Evolutionary conservation across 2,113 vertebrate genomes (phyloP).

Genomic region (Rhynchomys soricoides): DNA sequence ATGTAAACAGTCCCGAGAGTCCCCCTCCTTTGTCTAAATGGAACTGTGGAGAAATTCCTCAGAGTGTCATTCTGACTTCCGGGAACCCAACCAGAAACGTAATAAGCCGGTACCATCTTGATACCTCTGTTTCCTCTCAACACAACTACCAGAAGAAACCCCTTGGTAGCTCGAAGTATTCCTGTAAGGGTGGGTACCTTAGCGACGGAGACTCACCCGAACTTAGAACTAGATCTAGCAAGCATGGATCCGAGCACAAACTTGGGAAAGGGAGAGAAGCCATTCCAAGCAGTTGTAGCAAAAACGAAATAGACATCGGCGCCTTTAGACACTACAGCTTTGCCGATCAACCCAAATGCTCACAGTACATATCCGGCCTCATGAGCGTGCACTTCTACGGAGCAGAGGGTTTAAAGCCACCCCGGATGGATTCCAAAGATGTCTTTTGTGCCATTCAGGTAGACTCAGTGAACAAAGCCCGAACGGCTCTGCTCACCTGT

Average conservation of each 20-base stretch:
- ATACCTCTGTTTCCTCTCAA: constrained; percentile 95
- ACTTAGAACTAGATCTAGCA: constrained; percentile 94
- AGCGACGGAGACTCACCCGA: constrained; percentile 98
- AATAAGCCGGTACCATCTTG: constrained; percentile 98
- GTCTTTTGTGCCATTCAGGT: constrained; percentile 99
- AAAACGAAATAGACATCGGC: constrained; percentile 94
- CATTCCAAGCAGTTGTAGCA: constrained; percentile 83
- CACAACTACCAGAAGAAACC: constrained; percentile 93
- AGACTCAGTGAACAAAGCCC: constrained; percentile 97
- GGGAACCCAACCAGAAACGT: constrained; percentile 92
- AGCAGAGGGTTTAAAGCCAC: constrained; percentile 97
- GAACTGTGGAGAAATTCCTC: constrained; percentile 83
- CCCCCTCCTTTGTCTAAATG: constrained; percentile 82
- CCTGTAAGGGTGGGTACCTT: constrained; percentile 96
- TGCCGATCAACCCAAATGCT: constrained; percentile 96
- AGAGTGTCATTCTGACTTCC: constrained; percentile 83
- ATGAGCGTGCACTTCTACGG: constrained; percentile 98
- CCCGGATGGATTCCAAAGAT: constrained; percentile 94
- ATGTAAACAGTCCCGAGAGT: constrained; percentile 78
- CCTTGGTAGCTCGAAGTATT: constrained; percentile 90
- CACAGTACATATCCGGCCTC: constrained; percentile 95
- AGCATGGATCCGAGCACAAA: constrained; percentile 90
- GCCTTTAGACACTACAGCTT: constrained; percentile 97
- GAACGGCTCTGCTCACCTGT: constrained; percentile 96
- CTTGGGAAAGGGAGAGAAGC: constrained; percentile 87